A percentile compares a stretch with the other conserved stretches of the same genome.
Evolutionary conservation across 2,888 invertebrate species (phyloP).

Genomic region (Drosophila anomelani): DNA sequence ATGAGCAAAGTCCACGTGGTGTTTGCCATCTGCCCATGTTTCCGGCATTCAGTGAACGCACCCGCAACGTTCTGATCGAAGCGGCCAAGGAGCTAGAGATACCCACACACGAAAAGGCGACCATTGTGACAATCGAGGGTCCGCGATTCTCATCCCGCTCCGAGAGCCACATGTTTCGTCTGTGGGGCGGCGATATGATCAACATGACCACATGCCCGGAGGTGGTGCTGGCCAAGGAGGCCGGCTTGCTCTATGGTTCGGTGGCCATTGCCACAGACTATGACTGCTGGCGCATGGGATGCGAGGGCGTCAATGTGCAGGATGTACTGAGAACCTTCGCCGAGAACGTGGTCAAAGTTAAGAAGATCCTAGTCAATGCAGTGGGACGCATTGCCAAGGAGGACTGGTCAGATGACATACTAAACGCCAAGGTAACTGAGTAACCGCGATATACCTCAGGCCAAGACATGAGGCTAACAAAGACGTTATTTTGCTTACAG

Average conservation of each 20-base stretch:
- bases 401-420: conserved; percentile 89
- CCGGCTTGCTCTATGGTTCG: conserved; percentile 95
- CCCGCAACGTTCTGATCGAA: conserved; percentile 88
- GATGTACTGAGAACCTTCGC: conserved; percentile 92
- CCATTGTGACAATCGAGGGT: conserved; percentile 94
- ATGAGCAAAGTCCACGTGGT: conserved; percentile 87
- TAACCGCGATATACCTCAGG: too few species aligned
- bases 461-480: neutral
- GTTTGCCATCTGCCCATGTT: conserved; percentile 97
- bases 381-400: conserved; percentile 90
- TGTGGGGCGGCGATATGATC: conserved; percentile 95
- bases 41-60: conserved; percentile 92
- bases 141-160: conserved; percentile 96
- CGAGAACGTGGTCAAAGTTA: conserved; percentile 91
- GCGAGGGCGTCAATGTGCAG: conserved; percentile 88
- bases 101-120: conserved; percentile 87
- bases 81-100: conserved; percentile 87
- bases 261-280: conserved; percentile 99
- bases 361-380: conserved; percentile 88
- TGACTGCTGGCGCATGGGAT: conserved; percentile 96
- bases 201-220: conserved; percentile 99
- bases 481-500: conserved; percentile 41
- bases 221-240: conserved; percentile 97
- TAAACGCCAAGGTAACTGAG: conserved; percentile 87
- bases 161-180: conserved; percentile 93